These are phyloP conservation scores for Bucco capensis DNA, from an alignment of 2,113 vertebrate species.

Conservation along the genomic window DNA sequence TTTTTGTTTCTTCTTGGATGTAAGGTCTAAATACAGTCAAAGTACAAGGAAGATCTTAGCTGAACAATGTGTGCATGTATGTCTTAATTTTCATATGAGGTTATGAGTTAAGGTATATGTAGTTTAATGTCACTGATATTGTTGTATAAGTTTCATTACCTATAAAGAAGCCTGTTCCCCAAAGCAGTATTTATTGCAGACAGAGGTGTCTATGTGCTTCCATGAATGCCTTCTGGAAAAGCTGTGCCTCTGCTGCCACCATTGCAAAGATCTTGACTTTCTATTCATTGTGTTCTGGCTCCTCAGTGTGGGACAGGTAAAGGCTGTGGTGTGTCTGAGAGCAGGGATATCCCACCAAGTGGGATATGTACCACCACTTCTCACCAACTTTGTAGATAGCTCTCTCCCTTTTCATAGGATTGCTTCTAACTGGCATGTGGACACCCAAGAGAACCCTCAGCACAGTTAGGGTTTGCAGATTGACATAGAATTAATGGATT, in stretches of 20 bases:
- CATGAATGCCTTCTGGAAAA: background rate
- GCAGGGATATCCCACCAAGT: background rate
- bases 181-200: background rate
- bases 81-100: background rate
- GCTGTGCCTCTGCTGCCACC: background rate
- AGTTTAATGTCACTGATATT: background rate
- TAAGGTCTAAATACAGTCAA: background rate
- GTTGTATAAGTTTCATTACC: background rate
- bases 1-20: background rate
- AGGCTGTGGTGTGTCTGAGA: background rate
- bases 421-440: rapidly evolving
- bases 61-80: background rate
- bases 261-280: background rate
- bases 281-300: background rate
- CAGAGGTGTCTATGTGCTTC: background rate
- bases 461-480: background rate
- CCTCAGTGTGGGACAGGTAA: rapidly evolving
- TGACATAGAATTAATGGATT: background rate
- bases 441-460: rapidly evolving
- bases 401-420: rapidly evolving
- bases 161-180: background rate
- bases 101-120: background rate
- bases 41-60: background rate
- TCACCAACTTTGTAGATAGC: background rate
- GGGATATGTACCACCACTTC: background rate